Evolutionary conservation across 1,140 invertebrate species (phyloP), one percentile per base, ranked within the genome.

Genomic region (Drosophila prosaltans): DNA sequence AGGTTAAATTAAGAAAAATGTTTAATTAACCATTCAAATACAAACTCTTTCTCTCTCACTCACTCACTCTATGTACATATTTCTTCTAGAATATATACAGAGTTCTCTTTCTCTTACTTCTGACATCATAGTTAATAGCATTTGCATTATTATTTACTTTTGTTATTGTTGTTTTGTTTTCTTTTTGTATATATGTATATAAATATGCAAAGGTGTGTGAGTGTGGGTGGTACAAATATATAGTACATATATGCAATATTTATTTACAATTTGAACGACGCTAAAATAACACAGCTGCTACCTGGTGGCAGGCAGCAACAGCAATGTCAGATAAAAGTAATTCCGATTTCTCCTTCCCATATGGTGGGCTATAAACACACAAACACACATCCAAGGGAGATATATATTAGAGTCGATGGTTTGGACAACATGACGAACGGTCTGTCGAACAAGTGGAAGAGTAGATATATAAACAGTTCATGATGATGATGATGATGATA

Each of bases 241-340:
- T 36, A 36, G 32, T 36, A 36, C 32, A 75, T 78, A 59, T 66
- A 85, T 81, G 70, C 80, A 79, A 77, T 65, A 86, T 86, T 51
- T 71, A 77, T 62, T 81, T 61, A 65, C 65, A 67, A 62, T 80
- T 72, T 51, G 45, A 26, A 51, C 45, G 78, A 62, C 54, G 57
- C 51, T 83, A 74, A 88, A 83, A 88, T 70, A 88, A 80, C 69
- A 80, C 84, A 84, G 77, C 59, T 80, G 78, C 64, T 72, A 39
- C 41, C 39, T 62, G 16, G 32, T n/a, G 26, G 39, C 7, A n/a
- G 40, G 41, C 43, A 55, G 39, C 58, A 30, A 26, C 24, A 59
- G 8, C 32, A 16, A 69, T 54, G 43, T n/a, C 28, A 80, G 74
- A 78, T 75, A 76, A 79, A 79, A 69, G 80, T 66, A 69, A 88